phyloP scores from a whole-genome alignment of 2,888 invertebrate genomes.

The Catocala sponsa region DNA sequence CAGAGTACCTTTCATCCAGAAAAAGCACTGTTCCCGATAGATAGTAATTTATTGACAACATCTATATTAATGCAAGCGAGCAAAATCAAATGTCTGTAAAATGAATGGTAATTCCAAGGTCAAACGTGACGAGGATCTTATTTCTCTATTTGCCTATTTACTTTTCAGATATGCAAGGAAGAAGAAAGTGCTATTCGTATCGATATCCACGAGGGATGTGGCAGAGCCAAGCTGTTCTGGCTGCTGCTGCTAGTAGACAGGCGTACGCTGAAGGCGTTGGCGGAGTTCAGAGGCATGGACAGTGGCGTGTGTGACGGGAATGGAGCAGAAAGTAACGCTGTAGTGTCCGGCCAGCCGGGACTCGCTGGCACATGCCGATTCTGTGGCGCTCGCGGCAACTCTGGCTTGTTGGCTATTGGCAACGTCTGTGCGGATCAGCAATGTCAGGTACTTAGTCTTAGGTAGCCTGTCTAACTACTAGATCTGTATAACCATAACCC shows the following conservation, averaged over 20 bases:
- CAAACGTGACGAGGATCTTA: neutral
- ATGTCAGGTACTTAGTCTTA: conserved; percentile 90
- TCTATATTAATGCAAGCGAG: no score
- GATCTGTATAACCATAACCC: no score
- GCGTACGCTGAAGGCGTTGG: conserved; percentile 95
- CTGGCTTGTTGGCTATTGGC: conserved; percentile 95
- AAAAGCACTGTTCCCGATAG: no score
- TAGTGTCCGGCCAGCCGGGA: conserved; percentile 67
- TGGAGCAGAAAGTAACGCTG: conserved; percentile 28
- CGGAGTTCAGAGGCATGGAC: conserved; percentile 94
- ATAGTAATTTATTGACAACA: no score
- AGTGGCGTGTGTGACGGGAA: conserved; percentile 61
- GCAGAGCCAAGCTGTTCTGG: conserved; percentile 98
- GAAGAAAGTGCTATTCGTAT: conserved; percentile 98
- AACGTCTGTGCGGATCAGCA: conserved; percentile 98
- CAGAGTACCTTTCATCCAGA: no score
- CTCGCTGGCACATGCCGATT: conserved; percentile 94
- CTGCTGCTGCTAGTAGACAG: conserved; percentile 97
- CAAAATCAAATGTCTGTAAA: no score
- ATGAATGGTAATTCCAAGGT: no score
- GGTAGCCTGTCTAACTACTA: no score
- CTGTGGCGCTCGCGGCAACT: conserved; percentile 95
- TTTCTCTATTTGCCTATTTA: neutral
- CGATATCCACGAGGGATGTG: conserved; percentile 98
- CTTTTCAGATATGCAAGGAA: conserved; percentile 95